Conservation (phyloP, 2,797 vertebrate species). For the Gymnoscopelus braueri region DNA sequence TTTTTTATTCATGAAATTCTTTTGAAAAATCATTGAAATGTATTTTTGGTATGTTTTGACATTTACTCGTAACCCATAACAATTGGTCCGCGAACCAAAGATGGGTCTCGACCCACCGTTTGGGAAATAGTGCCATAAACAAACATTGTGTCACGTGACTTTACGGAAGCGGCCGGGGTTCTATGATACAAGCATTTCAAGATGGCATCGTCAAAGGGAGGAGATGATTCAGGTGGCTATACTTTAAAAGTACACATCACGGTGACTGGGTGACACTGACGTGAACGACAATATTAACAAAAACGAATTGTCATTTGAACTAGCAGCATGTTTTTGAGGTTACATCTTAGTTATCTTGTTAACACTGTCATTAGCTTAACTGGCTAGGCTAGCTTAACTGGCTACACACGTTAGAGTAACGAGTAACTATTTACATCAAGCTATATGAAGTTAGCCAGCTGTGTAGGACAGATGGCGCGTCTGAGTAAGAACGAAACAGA, state of each 20-base stretch:
- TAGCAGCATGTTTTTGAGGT: background rate
- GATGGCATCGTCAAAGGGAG: constrained; percentile 79
- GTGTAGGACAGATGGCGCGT: constrained; percentile 24
- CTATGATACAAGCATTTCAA: constrained; percentile 57
- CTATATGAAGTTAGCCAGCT: constrained; percentile 11
- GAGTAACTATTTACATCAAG: constrained; percentile 9
- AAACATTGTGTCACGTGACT: constrained; percentile 53
- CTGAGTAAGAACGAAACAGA: constrained; percentile 10
- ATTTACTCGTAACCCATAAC: too few relatives aligned
- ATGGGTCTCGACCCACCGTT: too few relatives aligned
- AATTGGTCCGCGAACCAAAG: too few relatives aligned
- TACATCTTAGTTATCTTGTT: constrained; percentile 4
- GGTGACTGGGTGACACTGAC: background rate
- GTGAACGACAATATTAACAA: background rate
- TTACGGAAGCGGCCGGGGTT: constrained; percentile 50
- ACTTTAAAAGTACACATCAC: constrained; percentile 22
- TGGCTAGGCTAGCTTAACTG: constrained; percentile 31
- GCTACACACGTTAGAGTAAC: constrained; percentile 37
- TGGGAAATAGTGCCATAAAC: background rate
- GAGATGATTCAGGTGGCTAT: constrained; percentile 62
- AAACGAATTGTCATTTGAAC: background rate
- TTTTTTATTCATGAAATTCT: too few relatives aligned
- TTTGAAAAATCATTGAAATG: too few relatives aligned
- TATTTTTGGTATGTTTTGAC: too few relatives aligned
- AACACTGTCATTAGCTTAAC: background rate